Conservation (phyloP, 2,113 vertebrate genomes). For the Eudyptes chrysolophus region DNA sequence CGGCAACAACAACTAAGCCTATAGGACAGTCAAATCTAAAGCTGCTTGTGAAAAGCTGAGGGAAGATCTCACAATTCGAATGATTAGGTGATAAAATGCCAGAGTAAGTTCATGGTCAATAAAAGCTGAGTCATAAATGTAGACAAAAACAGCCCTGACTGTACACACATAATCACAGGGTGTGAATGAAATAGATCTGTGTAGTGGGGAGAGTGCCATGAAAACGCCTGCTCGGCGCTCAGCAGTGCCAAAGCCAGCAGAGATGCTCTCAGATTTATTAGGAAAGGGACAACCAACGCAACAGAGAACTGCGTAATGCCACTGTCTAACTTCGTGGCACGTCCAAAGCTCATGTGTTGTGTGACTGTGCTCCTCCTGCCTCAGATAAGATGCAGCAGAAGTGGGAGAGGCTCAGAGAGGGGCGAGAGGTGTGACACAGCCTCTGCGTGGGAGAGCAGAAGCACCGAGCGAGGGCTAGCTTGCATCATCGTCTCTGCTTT, state of each 20-base stretch:
- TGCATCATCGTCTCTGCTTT: background rate
- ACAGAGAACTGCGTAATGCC: background rate
- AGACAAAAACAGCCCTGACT: background rate
- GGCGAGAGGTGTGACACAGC: background rate
- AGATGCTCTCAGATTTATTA: background rate
- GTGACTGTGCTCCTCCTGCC: background rate
- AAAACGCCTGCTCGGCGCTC: background rate
- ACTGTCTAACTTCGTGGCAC: accelerated
- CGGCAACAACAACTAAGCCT: background rate
- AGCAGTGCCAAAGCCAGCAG: background rate
- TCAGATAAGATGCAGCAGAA: background rate
- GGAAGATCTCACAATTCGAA: background rate
- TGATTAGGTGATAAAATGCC: background rate
- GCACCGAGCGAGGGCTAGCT: accelerated
- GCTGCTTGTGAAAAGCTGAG: background rate
- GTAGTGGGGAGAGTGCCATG: background rate
- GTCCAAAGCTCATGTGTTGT: background rate
- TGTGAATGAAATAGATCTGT: background rate
- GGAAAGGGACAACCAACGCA: background rate
- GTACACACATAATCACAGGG: background rate
- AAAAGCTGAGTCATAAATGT: background rate
- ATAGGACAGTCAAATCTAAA: background rate
- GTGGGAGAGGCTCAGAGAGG: background rate
- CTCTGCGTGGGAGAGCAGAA: background rate
- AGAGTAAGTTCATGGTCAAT: background rate